phyloP scores from a whole-genome alignment of 2,888 invertebrate species.

The Penaeus monodon region DNA sequence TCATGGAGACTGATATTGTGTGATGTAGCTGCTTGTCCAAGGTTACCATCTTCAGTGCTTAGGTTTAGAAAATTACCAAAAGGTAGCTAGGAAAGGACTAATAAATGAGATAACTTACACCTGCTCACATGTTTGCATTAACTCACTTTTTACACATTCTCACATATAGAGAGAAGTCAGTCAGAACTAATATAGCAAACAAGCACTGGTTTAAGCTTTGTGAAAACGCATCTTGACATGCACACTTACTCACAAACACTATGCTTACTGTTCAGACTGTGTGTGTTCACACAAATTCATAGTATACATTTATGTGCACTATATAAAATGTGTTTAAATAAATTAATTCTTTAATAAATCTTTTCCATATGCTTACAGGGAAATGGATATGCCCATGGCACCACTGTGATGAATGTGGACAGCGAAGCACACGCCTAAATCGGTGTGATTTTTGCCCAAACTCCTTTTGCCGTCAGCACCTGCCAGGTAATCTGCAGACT shows the following conservation, averaged over 20 bases:
- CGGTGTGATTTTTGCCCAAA: constrained; percentile 73
- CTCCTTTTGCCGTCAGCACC: constrained; percentile 71
- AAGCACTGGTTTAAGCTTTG: too few species aligned
- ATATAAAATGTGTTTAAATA: not conserved
- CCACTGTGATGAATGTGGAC: constrained; percentile 74
- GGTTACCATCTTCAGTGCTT: constrained; percentile 74
- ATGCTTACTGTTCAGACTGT: not conserved
- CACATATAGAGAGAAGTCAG: too few species aligned
- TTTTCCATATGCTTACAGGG: constrained; percentile 68
- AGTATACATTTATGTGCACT: not conserved
- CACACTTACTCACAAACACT: too few species aligned
- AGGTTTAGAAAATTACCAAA: constrained; percentile 71
- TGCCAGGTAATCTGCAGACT: constrained; percentile 41
- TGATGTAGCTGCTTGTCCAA: constrained; percentile 73
- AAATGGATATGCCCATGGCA: constrained; percentile 76
- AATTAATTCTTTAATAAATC: not conserved
- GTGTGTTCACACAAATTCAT: not conserved
- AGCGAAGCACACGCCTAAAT: constrained; percentile 68
- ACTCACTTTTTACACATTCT: too few species aligned
- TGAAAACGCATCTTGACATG: too few species aligned
- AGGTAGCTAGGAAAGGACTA: constrained; percentile 68
- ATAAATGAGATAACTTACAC: not conserved
- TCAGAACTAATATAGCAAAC: too few species aligned
- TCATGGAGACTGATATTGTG: constrained; percentile 73
- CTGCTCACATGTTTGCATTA: not conserved